A percentile compares a stretch with the other conserved stretches of the same genome.
phyloP scores from a whole-genome alignment of 2,113 vertebrate genomes.

The Festucalex cinctus region DNA sequence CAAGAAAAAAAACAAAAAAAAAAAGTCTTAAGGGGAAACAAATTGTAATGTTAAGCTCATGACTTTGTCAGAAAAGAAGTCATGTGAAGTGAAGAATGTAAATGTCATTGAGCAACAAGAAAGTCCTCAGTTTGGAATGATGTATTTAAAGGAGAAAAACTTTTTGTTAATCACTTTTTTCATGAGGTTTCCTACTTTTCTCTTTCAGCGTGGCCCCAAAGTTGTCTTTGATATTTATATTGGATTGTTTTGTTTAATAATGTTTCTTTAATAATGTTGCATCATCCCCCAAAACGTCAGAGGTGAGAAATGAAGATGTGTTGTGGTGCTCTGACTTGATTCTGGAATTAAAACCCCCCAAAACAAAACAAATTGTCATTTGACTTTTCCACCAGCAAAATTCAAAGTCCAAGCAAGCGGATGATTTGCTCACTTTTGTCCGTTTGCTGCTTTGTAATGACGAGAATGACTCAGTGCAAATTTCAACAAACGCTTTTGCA shows the following conservation, averaged over 20 bases:
- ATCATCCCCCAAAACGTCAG: constrained; percentile 61
- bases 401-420: background rate
- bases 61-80: too few relatives aligned
- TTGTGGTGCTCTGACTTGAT: constrained; percentile 45
- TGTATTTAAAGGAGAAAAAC: too few relatives aligned
- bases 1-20: background rate
- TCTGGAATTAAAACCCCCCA: too few relatives aligned
- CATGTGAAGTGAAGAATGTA: too few relatives aligned
- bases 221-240: constrained; percentile 69
- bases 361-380: too few relatives aligned
- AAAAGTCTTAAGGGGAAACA: background rate
- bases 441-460: background rate
- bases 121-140: too few relatives aligned
- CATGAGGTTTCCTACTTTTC: background rate
- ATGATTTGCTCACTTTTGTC: background rate
- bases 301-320: constrained; percentile 65
- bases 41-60: too few relatives aligned
- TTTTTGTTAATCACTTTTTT: background rate
- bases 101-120: too few relatives aligned
- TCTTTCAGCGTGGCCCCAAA: constrained; percentile 9
- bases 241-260: constrained; percentile 58
- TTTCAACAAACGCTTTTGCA: background rate
- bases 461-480: background rate
- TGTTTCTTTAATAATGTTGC: constrained; percentile 70
- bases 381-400: background rate